Percentiles rank a stretch among this genome's conserved stretches.
These are phyloP conservation scores for Kradibia gibbosae DNA, from an alignment of 1,140 invertebrate species.

Conservation along the genomic window DNA sequence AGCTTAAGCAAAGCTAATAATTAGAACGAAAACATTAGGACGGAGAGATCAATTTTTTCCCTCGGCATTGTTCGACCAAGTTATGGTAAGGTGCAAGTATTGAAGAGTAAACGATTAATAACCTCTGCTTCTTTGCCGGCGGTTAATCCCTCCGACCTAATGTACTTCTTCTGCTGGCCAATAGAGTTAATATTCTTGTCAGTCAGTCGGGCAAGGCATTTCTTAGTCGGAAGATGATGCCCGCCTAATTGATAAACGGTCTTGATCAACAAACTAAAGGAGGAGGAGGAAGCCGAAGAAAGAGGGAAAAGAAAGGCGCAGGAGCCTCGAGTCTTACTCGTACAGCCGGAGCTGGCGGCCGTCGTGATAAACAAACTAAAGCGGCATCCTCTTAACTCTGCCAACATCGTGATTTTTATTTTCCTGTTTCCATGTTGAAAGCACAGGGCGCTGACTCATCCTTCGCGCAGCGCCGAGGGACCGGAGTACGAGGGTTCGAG, in stretches of 20 bases:
- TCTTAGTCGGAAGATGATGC: not conserved
- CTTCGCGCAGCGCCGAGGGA: not conserved
- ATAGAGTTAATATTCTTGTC: not conserved
- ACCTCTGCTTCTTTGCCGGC: not conserved
- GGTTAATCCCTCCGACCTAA: not conserved
- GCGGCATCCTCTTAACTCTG: constrained; percentile 25
- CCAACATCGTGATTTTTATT: constrained; percentile 41
- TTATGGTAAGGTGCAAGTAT: not conserved
- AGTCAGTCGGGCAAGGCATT: not conserved
- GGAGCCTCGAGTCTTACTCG: no score
- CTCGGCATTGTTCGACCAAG: no score
- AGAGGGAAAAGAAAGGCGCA: no score
- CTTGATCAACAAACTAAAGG: no score
- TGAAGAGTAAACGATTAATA: not conserved
- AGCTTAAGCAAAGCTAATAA: no score
- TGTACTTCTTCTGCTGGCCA: not conserved
- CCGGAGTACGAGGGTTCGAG: constrained; percentile 29
- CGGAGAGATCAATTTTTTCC: no score
- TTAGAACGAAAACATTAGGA: no score
- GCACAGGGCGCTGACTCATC: not conserved
- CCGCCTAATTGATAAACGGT: not conserved
- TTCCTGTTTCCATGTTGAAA: constrained; percentile 7
- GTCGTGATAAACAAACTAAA: not conserved
- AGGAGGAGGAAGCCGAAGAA: no score
- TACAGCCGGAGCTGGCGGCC: no score